Evolutionary conservation across 2,888 invertebrate genomes (phyloP).

Genomic region (Polydrusus cervinus): DNA sequence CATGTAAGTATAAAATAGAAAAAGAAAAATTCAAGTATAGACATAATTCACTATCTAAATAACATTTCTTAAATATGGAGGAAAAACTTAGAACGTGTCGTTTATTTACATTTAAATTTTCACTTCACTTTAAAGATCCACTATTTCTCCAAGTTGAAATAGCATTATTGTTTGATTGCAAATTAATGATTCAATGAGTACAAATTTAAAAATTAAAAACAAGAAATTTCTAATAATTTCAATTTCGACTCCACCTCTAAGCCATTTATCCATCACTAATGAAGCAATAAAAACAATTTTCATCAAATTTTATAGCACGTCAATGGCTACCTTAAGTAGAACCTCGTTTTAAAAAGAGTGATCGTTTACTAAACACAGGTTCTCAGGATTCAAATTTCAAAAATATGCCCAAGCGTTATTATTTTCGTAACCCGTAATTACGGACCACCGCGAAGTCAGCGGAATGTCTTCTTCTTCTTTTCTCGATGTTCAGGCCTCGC

Average conservation of each 20-base stretch:
- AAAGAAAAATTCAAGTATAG: no score
- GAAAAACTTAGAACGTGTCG: no score
- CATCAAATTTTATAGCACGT: conserved; percentile 12
- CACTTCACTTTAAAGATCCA: no score
- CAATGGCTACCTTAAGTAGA: conserved; percentile 42
- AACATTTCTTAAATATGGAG: no score
- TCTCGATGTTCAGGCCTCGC: conserved; percentile 28
- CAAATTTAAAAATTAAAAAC: no score
- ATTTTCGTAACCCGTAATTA: conserved; percentile 69
- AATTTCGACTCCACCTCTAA: neutral
- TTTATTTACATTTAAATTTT: no score
- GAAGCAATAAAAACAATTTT: neutral
- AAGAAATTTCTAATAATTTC: no score
- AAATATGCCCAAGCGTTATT: conserved; percentile 60
- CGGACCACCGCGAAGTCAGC: conserved; percentile 66
- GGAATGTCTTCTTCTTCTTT: conserved; percentile 49
- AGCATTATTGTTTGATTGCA: no score
- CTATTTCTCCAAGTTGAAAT: no score
- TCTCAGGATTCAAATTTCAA: conserved; percentile 70
- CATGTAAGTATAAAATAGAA: no score
- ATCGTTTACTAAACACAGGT: conserved; percentile 69
- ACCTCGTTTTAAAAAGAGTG: conserved; percentile 55
- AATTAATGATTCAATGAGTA: no score
- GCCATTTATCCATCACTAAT: neutral
- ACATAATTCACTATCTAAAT: no score